phyloP scores from a whole-genome alignment of 2,797 vertebrate genomes.

The Nothura maculosa region DNA sequence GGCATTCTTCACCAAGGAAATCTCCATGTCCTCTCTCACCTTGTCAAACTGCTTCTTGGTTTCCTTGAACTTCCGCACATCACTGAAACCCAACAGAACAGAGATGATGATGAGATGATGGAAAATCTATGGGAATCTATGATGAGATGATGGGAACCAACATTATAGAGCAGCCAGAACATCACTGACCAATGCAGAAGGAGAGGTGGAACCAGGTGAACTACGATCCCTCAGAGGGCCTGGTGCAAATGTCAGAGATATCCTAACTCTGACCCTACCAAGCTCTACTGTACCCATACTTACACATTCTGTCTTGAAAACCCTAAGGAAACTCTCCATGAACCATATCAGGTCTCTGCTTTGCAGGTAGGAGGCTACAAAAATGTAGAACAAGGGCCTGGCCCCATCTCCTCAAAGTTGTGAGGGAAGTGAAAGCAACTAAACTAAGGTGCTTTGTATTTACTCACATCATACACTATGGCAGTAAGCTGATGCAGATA shows the following conservation, averaged over 20 bases:
- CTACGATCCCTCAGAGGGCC: not conserved
- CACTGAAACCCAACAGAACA: conserved; percentile 76
- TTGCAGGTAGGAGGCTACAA: not conserved
- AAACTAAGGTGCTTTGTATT: not conserved
- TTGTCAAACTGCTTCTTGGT: conserved; percentile 97
- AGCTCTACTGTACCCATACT: not conserved
- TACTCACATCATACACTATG: not conserved
- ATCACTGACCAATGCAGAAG: not conserved
- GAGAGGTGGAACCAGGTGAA: not conserved
- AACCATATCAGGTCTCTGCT: not conserved
- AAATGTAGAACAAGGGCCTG: not conserved
- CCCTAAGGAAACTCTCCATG: not conserved
- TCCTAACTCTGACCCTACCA: not conserved
- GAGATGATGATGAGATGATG: not conserved
- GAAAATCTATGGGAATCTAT: no score
- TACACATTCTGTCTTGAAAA: not conserved
- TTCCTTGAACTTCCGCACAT: conserved; percentile 96
- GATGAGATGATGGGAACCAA: not conserved
- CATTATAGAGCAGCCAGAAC: not conserved
- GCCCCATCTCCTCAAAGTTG: not conserved
- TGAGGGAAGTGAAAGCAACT: not conserved
- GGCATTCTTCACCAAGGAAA: conserved; percentile 95
- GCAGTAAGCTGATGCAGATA: not conserved
- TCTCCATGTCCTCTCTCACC: conserved; percentile 94
- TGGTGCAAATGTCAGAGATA: not conserved